phyloP scores from a whole-genome alignment of 2,113 vertebrate species.

The Cervus canadensis region DNA sequence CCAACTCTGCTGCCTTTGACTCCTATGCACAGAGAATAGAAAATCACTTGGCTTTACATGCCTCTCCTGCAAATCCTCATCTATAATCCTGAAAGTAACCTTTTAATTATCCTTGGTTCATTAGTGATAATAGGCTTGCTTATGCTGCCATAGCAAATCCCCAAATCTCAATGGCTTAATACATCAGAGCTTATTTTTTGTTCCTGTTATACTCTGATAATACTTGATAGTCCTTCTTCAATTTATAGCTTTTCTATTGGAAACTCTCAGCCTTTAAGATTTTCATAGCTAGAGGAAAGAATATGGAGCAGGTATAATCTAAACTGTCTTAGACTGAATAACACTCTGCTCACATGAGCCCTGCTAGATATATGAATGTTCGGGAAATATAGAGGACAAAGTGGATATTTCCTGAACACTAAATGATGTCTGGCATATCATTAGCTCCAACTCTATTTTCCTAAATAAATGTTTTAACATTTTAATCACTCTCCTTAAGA shows the following conservation, averaged over 20 bases:
- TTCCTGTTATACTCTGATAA: neutral
- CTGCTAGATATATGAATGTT: neutral
- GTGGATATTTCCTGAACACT: neutral
- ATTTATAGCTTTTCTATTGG: neutral
- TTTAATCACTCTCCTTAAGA: neutral
- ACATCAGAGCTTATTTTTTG: neutral
- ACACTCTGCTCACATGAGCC: neutral
- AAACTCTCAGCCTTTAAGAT: neutral
- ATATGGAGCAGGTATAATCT: neutral
- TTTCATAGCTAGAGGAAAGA: neutral
- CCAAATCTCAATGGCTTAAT: neutral
- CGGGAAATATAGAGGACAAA: neutral
- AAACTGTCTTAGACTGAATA: neutral
- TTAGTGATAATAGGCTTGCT: neutral
- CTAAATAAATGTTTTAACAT: neutral
- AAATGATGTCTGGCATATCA: neutral
- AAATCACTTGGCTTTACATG: neutral
- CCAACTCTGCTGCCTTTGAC: neutral
- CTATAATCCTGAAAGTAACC: neutral
- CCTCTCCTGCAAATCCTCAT: neutral
- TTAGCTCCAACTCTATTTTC: neutral
- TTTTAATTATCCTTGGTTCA: neutral
- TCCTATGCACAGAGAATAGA: neutral
- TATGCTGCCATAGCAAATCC: neutral
- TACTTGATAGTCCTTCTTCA: neutral